Percentiles rank a stretch among this genome's conserved stretches.
Conservation (phyloP, 2,113 vertebrate genomes). For the Oophaga pumilio region DNA sequence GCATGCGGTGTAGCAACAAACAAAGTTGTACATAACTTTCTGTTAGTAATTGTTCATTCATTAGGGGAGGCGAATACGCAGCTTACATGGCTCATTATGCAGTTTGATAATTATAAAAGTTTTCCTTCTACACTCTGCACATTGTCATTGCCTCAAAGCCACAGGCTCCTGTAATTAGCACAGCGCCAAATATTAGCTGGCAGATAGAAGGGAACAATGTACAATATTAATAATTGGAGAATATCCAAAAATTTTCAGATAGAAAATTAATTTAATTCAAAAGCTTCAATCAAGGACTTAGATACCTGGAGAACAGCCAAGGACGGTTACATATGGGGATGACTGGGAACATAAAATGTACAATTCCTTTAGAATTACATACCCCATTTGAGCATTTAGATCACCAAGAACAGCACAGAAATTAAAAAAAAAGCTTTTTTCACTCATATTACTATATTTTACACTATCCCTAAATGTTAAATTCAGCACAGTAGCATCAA, state of each 20-base stretch:
- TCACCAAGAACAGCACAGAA: not conserved
- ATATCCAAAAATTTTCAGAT: conserved; percentile 16
- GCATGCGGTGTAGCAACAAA: not conserved
- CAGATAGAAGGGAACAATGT: conserved; percentile 21
- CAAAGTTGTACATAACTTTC: not conserved
- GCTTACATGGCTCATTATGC: conserved; percentile 36
- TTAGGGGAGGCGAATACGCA: not conserved
- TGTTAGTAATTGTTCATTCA: conserved; percentile 19
- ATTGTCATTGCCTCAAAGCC: conserved; percentile 40
- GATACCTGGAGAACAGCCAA: conserved; percentile 25
- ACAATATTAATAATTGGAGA: conserved; percentile 32
- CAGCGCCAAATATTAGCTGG: conserved; percentile 23
- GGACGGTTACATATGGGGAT: conserved; percentile 6
- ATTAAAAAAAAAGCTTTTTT: not conserved
- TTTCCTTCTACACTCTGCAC: conserved; percentile 10
- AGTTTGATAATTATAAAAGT: conserved; percentile 35
- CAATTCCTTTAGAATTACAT: conserved; percentile 7
- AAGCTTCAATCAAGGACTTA: not conserved
- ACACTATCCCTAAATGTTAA: not conserved
- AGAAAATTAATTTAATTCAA: not conserved
- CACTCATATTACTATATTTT: not conserved
- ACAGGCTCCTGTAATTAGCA: conserved; percentile 36
- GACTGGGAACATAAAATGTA: conserved; percentile 11
- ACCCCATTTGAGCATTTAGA: conserved; percentile 1
- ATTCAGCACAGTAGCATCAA: not conserved